Percentiles rank a stretch among this genome's conserved stretches.
Conservation (phyloP, 2,113 vertebrate genomes). For the Anarrhichthys ocellatus region DNA sequence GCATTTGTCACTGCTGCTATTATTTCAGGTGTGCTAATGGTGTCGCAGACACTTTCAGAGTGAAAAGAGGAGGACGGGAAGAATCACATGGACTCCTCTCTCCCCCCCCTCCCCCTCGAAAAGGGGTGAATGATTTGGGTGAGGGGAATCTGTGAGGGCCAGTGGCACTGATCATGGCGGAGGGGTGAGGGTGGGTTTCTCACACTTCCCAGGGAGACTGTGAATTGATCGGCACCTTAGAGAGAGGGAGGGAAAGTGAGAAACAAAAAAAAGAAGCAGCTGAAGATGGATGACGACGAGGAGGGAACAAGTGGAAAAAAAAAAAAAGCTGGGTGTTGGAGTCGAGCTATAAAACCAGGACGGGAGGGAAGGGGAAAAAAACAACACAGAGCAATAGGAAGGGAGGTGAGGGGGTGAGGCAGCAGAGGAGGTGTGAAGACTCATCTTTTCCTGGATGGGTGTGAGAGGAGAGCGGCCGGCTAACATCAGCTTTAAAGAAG, state of each 20-base stretch:
- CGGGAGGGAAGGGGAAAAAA: background rate
- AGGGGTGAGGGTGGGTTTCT: slow-evolving; percentile 61
- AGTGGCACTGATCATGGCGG: slow-evolving; percentile 57
- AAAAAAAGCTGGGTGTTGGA: slow-evolving; percentile 62
- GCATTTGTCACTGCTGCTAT: slow-evolving; percentile 79
- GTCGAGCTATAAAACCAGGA: slow-evolving; percentile 58
- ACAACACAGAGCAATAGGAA: slow-evolving; percentile 19
- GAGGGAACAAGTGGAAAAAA: slow-evolving; percentile 60
- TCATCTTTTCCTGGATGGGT: slow-evolving; percentile 80
- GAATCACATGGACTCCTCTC: slow-evolving; percentile 16
- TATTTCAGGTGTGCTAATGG: slow-evolving; percentile 88
- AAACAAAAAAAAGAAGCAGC: slow-evolving; percentile 52
- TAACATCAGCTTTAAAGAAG: slow-evolving; percentile 17
- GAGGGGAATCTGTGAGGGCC: slow-evolving; percentile 56
- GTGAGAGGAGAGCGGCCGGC: slow-evolving; percentile 57
- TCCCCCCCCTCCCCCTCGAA: too few species aligned
- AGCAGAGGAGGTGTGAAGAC: slow-evolving; percentile 82
- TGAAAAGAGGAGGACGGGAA: slow-evolving; percentile 27
- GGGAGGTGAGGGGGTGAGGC: slow-evolving; percentile 37
- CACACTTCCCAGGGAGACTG: slow-evolving; percentile 82
- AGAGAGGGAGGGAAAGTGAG: slow-evolving; percentile 67
- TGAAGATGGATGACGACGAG: slow-evolving; percentile 60
- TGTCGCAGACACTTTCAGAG: slow-evolving; percentile 75
- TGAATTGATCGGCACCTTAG: slow-evolving; percentile 87
- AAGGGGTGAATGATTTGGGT: slow-evolving; percentile 39